Evolutionary conservation across 2,888 invertebrate species (phyloP).

Genomic region (Ptychoptera contaminata): DNA sequence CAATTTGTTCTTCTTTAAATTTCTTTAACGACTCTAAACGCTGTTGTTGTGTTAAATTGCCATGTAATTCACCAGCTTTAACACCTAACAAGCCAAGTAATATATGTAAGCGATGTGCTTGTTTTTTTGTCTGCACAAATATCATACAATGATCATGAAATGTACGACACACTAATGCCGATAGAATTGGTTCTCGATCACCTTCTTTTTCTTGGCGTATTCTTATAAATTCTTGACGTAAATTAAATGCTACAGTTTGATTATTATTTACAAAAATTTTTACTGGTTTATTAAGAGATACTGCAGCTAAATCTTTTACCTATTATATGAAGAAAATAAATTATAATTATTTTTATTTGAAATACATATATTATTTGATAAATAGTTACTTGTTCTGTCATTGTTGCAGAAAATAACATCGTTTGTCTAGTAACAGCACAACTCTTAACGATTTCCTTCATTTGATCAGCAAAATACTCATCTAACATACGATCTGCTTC

Average conservation of each 20-base stretch:
- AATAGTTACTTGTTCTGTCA: conserved; percentile 82
- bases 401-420: conserved; percentile 95
- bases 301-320: conserved; percentile 74
- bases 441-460: conserved; percentile 93
- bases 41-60: conserved; percentile 90
- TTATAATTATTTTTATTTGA: too few species aligned
- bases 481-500: conserved; percentile 83
- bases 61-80: conserved; percentile 80
- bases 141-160: conserved; percentile 86
- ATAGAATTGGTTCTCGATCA: conserved; percentile 80
- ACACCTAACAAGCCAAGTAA: conserved; percentile 79
- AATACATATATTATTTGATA: too few species aligned
- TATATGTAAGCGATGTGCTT: conserved; percentile 87
- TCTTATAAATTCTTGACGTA: conserved; percentile 91
- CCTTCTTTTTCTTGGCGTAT: conserved; percentile 78
- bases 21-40: conserved; percentile 75
- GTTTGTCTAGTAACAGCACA: conserved; percentile 87
- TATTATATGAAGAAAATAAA: too few species aligned
- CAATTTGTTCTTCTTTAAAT: conserved; percentile 72
- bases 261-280: conserved; percentile 93
- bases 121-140: conserved; percentile 92
- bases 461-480: conserved; percentile 96
- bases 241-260: conserved; percentile 86
- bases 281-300: conserved; percentile 84
- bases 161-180: conserved; percentile 69